phyloP scores from a whole-genome alignment of 2,888 invertebrate genomes.

The Drosophila mettleri region DNA sequence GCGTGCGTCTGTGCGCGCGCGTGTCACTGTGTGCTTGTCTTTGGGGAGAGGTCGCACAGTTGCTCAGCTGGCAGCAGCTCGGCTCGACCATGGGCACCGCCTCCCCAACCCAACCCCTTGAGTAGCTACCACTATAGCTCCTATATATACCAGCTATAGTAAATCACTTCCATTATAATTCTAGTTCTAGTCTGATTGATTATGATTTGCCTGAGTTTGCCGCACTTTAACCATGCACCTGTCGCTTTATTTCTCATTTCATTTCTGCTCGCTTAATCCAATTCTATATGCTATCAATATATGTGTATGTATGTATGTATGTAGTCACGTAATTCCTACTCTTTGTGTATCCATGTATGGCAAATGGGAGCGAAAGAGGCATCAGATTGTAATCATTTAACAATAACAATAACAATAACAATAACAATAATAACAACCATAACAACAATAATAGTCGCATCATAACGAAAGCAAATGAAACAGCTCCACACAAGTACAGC shows the following conservation, averaged over 20 bases:
- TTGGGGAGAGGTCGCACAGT: slow-evolving; percentile 1
- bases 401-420: slow-evolving; percentile 28
- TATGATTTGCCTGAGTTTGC: slow-evolving; percentile 38
- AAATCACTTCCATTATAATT: too few relatives aligned
- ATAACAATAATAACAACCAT: not conserved
- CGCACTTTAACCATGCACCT: slow-evolving; percentile 51
- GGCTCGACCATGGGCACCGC: not conserved
- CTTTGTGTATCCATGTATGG: slow-evolving; percentile 80
- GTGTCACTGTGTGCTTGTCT: slow-evolving; percentile 16
- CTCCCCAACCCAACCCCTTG: not conserved
- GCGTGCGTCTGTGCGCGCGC: slow-evolving; percentile 17
- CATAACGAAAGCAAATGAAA: slow-evolving; percentile 16
- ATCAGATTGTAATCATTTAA: slow-evolving; percentile 80
- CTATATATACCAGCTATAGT: not conserved
- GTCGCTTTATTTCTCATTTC: slow-evolving; percentile 9
- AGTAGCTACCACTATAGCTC: slow-evolving; percentile 3
- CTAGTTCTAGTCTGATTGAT: slow-evolving; percentile 13
- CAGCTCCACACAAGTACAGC: slow-evolving; percentile 20
- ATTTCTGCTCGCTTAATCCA: slow-evolving; percentile 46
- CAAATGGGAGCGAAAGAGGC: slow-evolving; percentile 84
- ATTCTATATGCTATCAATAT: slow-evolving; percentile 5
- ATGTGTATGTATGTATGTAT: slow-evolving; percentile 39
- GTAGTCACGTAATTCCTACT: slow-evolving; percentile 48
- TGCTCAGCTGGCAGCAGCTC: slow-evolving; percentile 4
- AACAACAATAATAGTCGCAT: not conserved